These are phyloP conservation scores for Rana temporaria DNA, from an alignment of 2,113 vertebrate species.

Conservation along the genomic window DNA sequence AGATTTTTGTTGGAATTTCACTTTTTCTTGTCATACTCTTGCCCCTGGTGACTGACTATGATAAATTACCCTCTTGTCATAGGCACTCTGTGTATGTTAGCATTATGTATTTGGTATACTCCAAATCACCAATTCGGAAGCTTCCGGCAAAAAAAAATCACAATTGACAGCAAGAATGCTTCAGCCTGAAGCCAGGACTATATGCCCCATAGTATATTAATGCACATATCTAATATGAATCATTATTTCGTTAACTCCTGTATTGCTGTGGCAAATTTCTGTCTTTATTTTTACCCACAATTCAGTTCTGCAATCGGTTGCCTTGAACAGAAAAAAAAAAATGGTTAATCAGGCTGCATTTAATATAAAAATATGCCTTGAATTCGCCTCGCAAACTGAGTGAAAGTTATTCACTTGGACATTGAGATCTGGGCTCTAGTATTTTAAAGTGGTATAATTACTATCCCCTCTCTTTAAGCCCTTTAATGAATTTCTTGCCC, in stretches of 20 bases:
- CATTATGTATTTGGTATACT: slow-evolving; percentile 35
- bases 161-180: slow-evolving; percentile 46
- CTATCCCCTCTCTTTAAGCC: neutral
- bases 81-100: neutral
- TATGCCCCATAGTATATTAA: slow-evolving; percentile 38
- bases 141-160: slow-evolving; percentile 50
- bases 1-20: neutral
- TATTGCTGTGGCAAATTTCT: neutral
- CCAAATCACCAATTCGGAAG: slow-evolving; percentile 44
- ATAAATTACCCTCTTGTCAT: slow-evolving; percentile 25
- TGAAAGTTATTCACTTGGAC: slow-evolving; percentile 36
- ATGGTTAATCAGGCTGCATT: slow-evolving; percentile 45
- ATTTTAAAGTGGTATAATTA: slow-evolving; percentile 29
- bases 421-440: neutral
- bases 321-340: neutral
- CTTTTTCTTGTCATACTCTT: slow-evolving; percentile 26
- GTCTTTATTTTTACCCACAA: neutral
- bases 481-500: slow-evolving; percentile 52
- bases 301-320: neutral
- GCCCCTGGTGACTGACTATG: slow-evolving; percentile 18
- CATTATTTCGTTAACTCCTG: slow-evolving; percentile 38
- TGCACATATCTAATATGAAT: slow-evolving; percentile 33
- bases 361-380: slow-evolving; percentile 61
- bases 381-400: slow-evolving; percentile 15
- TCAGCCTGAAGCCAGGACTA: slow-evolving; percentile 47